Percentiles rank a stretch among this genome's conserved stretches.
phyloP scores from a whole-genome alignment of 2,888 invertebrate species.

The Penaeus monodon region DNA sequence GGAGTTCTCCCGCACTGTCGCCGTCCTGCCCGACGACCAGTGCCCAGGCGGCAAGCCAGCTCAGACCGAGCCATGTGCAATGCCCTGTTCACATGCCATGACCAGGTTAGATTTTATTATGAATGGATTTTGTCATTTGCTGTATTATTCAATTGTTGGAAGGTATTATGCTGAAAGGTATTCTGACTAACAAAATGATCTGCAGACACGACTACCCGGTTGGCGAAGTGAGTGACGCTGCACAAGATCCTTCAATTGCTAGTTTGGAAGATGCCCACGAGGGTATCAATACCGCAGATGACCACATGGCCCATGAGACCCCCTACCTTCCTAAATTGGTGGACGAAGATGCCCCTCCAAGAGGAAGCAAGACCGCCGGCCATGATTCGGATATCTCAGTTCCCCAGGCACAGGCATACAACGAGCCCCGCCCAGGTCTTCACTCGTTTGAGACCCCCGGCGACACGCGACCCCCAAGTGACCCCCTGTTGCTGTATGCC shows the following conservation, averaged over 20 bases:
- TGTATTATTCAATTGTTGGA: no score
- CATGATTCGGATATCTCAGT: conserved; percentile 11
- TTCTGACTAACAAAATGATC: no score
- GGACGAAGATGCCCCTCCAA: conserved; percentile 15
- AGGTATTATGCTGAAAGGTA: no score
- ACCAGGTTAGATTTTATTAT: conserved; percentile 21
- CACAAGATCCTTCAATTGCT: conserved; percentile 38
- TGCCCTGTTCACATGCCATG: conserved; percentile 75
- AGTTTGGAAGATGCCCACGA: conserved; percentile 49
- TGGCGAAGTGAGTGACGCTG: conserved; percentile 52
- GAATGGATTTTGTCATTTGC: no score
- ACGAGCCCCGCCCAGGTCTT: conserved; percentile 45
- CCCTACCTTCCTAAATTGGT: conserved; percentile 39
- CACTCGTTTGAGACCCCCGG: conserved; percentile 41
- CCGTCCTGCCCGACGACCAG: conserved; percentile 87
- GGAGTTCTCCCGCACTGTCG: conserved; percentile 89
- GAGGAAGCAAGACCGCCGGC: background rate
- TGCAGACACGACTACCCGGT: conserved; percentile 43
- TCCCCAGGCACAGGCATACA: conserved; percentile 50
- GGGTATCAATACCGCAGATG: background rate
- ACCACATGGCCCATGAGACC: conserved; percentile 36
- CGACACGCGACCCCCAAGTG: conserved; percentile 11
- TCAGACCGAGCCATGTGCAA: conserved; percentile 84
- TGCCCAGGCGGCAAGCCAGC: conserved; percentile 88
- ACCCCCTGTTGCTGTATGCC: conserved; percentile 39